phyloP scores from a whole-genome alignment of 2,797 vertebrate genomes.

The Buceros bicornis region DNA sequence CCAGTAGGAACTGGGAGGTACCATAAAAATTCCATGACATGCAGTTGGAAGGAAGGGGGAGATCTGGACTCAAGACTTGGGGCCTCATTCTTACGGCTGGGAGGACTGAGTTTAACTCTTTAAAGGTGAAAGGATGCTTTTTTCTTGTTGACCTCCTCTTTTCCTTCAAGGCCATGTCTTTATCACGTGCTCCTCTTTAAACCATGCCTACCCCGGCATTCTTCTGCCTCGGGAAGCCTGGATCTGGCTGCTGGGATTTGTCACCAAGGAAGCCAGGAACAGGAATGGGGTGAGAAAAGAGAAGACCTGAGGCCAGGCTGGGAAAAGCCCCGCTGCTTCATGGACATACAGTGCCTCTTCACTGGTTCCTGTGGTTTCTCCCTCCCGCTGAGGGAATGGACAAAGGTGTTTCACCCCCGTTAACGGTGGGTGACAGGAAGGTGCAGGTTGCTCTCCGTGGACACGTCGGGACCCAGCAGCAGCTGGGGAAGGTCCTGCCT shows the following conservation, averaged over 20 bases:
- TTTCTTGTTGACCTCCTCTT: neutral
- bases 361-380: no score
- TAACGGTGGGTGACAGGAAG: no score
- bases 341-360: no score
- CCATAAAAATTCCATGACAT: neutral
- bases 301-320: neutral
- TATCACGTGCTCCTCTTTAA: neutral
- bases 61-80: neutral
- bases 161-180: neutral
- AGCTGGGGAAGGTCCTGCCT: no score
- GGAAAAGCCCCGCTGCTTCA: neutral
- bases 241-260: neutral
- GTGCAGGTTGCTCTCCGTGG: no score
- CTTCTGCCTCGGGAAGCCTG: neutral
- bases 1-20: neutral
- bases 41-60: neutral
- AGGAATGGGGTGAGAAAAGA: neutral
- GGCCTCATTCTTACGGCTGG: neutral
- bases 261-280: neutral
- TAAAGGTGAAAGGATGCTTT: neutral
- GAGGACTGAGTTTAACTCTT: neutral
- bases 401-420: no score
- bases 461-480: no score
- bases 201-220: neutral
- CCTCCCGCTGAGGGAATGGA: no score